Percentiles rank a stretch among this genome's conserved stretches.
Evolutionary conservation across 2,888 invertebrate genomes (phyloP).

Genomic region (Bimastos eiseni): DNA sequence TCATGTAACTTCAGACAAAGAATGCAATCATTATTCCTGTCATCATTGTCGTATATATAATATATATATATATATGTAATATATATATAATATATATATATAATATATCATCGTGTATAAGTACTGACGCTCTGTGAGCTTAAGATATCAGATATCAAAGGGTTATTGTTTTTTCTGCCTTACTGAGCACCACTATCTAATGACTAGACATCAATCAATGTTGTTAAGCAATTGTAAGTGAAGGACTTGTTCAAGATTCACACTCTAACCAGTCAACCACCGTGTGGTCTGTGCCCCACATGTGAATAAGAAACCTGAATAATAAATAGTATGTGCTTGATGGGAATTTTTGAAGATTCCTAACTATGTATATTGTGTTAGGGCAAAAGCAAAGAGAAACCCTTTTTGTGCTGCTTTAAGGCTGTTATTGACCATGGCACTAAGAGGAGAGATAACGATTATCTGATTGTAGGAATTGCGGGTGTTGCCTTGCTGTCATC

Average conservation of each 20-base stretch:
- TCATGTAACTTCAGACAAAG: too few species aligned
- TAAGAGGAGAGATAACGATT: not conserved
- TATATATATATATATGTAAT: too few species aligned
- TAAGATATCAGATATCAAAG: too few species aligned
- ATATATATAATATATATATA: too few species aligned
- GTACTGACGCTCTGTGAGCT: too few species aligned
- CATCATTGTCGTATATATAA: not conserved
- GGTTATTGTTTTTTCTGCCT: not conserved
- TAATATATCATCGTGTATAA: too few species aligned
- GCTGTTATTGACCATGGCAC: not conserved
- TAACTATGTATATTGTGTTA: not conserved
- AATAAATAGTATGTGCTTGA: too few species aligned
- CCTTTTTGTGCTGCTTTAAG: not conserved
- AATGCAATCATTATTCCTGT: not conserved
- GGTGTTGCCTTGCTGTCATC: slow-evolving; percentile 63
- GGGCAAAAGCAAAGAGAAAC: not conserved
- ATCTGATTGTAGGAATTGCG: slow-evolving; percentile 53
- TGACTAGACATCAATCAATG: not conserved
- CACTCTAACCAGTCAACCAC: not conserved
- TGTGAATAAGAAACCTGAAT: not conserved
- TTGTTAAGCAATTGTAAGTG: not conserved
- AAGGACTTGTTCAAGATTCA: not conserved
- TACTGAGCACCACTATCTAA: not conserved
- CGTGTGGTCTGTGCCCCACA: not conserved
- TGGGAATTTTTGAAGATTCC: not conserved